Percentiles rank a stretch among this genome's conserved stretches.
Conservation (phyloP, 2,113 vertebrate genomes). For the Mellivora capensis region DNA sequence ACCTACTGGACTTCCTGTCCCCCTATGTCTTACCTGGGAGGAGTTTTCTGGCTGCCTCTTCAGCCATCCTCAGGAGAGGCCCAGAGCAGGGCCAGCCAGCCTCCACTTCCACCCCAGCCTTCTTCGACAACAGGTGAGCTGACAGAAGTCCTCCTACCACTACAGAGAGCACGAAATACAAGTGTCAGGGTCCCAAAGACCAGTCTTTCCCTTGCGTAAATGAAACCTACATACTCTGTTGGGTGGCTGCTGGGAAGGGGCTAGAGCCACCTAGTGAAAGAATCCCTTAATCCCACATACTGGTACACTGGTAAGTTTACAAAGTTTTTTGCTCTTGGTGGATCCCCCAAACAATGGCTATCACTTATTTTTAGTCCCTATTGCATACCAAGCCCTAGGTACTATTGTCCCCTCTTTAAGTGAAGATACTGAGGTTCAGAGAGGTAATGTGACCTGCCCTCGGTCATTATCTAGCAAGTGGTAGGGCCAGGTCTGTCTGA, state of each 20-base stretch:
- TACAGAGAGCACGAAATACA: conserved; percentile 63
- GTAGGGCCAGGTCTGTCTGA: not conserved
- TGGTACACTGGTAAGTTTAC: not conserved
- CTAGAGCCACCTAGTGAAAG: not conserved
- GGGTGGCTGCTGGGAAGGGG: not conserved
- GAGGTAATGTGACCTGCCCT: not conserved
- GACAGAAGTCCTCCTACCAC: conserved; percentile 98
- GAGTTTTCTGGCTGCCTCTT: conserved; percentile 94
- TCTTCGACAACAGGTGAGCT: conserved; percentile 92
- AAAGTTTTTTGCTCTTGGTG: not conserved
- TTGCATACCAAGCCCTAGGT: not conserved
- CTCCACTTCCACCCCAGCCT: conserved; percentile 91
- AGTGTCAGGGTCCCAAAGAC: not conserved
- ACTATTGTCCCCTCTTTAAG: not conserved
- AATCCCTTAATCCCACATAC: not conserved
- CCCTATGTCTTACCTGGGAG: conserved; percentile 87
- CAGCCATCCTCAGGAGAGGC: conserved; percentile 95
- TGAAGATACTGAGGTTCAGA: not conserved
- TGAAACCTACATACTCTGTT: not conserved
- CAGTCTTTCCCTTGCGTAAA: not conserved
- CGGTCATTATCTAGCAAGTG: not conserved
- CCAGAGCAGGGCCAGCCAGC: conserved; percentile 95
- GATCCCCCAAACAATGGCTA: not conserved
- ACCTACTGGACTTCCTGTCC: not conserved
- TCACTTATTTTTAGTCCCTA: not conserved